Evolutionary conservation across 2,797 vertebrate species (phyloP).

Genomic region (Sciurus carolinensis): DNA sequence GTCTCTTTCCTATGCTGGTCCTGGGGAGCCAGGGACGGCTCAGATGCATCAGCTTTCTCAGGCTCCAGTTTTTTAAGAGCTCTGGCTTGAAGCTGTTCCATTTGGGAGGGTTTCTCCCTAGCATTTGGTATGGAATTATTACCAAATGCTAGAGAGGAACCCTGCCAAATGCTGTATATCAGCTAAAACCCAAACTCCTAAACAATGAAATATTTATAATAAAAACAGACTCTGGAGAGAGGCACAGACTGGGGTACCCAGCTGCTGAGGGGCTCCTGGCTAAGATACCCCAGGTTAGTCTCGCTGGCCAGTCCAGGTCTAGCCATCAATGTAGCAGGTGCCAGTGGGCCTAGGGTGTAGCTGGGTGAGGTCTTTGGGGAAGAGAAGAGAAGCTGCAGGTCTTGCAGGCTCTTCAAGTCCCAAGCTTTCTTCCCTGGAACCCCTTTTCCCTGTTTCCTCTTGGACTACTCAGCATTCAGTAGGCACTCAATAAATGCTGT

Average conservation of each 20-base stretch:
- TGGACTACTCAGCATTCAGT: conserved; percentile 49
- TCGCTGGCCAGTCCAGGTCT: background rate
- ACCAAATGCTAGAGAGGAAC: conserved; percentile 85
- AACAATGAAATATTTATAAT: conserved; percentile 88
- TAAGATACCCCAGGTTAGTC: background rate
- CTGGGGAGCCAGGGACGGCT: background rate
- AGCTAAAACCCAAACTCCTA: conserved; percentile 86
- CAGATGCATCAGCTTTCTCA: conserved; percentile 51
- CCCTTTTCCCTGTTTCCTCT: background rate
- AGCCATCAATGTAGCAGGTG: accelerated
- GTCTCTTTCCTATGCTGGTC: background rate
- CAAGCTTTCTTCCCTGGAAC: background rate
- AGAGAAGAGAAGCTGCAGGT: background rate
- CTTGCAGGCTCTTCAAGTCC: accelerated
- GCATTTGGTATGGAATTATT: conserved; percentile 86
- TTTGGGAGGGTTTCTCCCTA: conserved; percentile 85
- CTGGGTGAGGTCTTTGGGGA: accelerated
- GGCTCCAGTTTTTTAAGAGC: conserved; percentile 76
- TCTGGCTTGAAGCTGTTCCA: conserved; percentile 77
- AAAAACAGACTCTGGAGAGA: conserved; percentile 78
- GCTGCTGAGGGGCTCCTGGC: conserved; percentile 29
- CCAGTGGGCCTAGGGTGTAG: background rate
- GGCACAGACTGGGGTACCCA: conserved; percentile 70
- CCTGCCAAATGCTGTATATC: conserved; percentile 87
- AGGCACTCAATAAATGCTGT: conserved; percentile 67